phyloP scores from a whole-genome alignment of 64 coral and sea anemone genomes.

The Dendrophyllia cribrosa region DNA sequence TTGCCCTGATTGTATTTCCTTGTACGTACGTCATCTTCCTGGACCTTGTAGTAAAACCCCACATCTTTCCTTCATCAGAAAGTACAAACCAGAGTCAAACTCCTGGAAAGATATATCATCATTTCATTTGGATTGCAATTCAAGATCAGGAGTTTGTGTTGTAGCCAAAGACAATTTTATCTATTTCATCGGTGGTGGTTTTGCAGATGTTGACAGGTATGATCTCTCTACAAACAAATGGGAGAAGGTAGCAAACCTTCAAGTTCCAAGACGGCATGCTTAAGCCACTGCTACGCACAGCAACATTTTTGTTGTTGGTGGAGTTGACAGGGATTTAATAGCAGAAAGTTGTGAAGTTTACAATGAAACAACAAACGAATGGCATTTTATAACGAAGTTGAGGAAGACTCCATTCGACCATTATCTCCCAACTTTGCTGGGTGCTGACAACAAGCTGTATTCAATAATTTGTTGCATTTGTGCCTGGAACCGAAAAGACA shows the following conservation, averaged over 20 bases:
- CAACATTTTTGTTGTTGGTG: conserved; percentile 20
- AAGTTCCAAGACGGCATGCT: background rate
- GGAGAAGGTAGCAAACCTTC: conserved; percentile 10
- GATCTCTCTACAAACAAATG: background rate
- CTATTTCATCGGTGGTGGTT: conserved; percentile 3
- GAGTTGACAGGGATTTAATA: background rate
- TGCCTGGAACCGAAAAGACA: background rate
- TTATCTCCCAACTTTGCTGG: background rate
- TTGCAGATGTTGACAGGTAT: background rate
- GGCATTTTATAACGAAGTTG: background rate
- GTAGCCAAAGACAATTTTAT: conserved; percentile 18
- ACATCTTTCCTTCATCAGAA: background rate
- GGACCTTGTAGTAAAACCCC: background rate
- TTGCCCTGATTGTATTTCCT: background rate
- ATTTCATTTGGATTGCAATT: background rate
- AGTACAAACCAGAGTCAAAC: background rate
- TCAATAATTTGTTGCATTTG: background rate
- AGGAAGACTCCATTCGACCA: background rate
- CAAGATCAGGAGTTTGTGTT: background rate
- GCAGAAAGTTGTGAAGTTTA: conserved; percentile 1
- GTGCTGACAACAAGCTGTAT: conserved; percentile 8
- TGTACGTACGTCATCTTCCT: too few relatives aligned
- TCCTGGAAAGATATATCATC: conserved; percentile 14
- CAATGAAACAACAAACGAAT: background rate
- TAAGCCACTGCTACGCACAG: background rate